Base-by-base conservation (phyloP, 1,140 invertebrate genomes). In the Drosophila littoralis region DNA sequence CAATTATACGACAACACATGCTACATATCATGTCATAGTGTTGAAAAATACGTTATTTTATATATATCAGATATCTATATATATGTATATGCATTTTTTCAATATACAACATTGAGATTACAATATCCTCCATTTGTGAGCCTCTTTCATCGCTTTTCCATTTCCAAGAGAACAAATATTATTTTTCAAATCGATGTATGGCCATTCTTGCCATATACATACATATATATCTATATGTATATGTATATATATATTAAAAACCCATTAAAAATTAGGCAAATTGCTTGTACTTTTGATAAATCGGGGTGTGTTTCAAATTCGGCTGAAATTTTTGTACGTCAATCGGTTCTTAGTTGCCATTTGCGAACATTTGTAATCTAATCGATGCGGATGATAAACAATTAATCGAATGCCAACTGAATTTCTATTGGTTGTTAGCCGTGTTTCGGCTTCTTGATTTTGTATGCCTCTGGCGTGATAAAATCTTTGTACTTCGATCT, bases 301-400 rank as follows among this genome's bases (percentile, higher is more conserved):
- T 28, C 22, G 13, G 9, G 45, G 15, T 9, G 45, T 46, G 15
- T 46, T 46, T 46, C 45, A 46, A 46, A 15, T 46, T 22, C 15
- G 13, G 45, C 17, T 59, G n/a, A 12, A n/a, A 59, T 43, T 10
- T 8, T 7, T 33, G 22, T 43, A 22, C 55, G 38, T 45, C 57
- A 59, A n/a, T 46, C 42, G 36, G 33, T 22, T 64, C 1, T 35
- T 22, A 5, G 36, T 57, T 35, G 28, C 46, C n/a, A 60, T 73
- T 66, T 67, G 70, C 48, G 46, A 68, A 60, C 55, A 40, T 73
- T 60, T 50, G 52, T 66, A 58, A 64, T 70, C 67, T 64, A 52
- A 73, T 59, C 64, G 38, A 22, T 9, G 17, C 45, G 33, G 46
- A 33, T 60, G 45, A 38, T 66, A 33, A 67, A 33, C 40, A 46